Evolutionary conservation across 2,797 vertebrate genomes (phyloP).

Genomic region (Neostethus bicornis): DNA sequence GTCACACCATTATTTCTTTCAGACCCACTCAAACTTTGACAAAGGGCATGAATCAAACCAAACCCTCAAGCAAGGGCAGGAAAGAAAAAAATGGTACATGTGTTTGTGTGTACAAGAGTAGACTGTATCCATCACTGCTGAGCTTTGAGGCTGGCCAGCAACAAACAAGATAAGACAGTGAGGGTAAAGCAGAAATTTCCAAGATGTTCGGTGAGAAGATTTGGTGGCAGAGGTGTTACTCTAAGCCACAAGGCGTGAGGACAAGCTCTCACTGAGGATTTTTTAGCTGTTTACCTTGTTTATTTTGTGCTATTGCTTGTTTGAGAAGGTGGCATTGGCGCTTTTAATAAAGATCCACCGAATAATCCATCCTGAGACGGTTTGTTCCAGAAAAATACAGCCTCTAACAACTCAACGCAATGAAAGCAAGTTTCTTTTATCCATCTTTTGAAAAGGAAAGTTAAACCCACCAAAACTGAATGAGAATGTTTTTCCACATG

Average conservation of each 20-base stretch:
- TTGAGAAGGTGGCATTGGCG: slow-evolving; percentile 2
- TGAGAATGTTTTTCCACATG: background rate
- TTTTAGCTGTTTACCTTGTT: slow-evolving; percentile 10
- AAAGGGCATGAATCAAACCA: slow-evolving; percentile 74
- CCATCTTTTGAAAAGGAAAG: background rate
- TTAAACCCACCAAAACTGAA: background rate
- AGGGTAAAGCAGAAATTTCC: slow-evolving; percentile 42
- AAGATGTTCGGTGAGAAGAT: slow-evolving; percentile 38
- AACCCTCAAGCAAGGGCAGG: slow-evolving; percentile 71
- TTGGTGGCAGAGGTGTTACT: slow-evolving; percentile 40
- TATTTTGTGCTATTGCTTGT: slow-evolving; percentile 24
- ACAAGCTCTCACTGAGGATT: slow-evolving; percentile 9
- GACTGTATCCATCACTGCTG: slow-evolving; percentile 29
- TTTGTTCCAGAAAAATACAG: slow-evolving; percentile 14
- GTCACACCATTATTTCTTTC: slow-evolving; percentile 73
- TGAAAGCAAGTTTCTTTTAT: background rate
- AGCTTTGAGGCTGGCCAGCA: slow-evolving; percentile 43
- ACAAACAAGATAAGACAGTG: slow-evolving; percentile 67
- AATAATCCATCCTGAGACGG: slow-evolving; percentile 13
- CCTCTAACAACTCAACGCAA: background rate
- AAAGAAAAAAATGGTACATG: slow-evolving; percentile 30
- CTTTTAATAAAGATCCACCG: slow-evolving; percentile 11
- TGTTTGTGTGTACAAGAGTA: slow-evolving; percentile 10
- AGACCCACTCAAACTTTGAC: slow-evolving; percentile 73
- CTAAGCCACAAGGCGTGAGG: slow-evolving; percentile 26